Conservation (phyloP, 1,140 invertebrate species). For the Thaumatotibia leucotreta region DNA sequence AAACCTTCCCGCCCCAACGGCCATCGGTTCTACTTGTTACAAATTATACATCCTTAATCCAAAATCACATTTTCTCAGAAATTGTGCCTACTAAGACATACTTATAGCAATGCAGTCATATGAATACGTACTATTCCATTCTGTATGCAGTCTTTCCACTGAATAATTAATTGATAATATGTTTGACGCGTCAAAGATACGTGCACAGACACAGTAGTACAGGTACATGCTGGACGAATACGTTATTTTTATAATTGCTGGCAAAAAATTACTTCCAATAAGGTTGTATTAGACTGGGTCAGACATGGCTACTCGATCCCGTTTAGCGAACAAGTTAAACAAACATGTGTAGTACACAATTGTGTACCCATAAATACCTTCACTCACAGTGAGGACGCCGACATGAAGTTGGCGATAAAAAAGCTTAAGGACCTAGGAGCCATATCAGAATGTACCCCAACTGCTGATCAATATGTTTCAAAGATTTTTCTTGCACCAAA, state of each 20-base stretch:
- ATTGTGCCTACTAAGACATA: too few species aligned
- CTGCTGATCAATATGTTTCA: constrained; percentile 5
- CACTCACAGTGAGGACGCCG: neutral
- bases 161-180: too few species aligned
- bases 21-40: too few species aligned
- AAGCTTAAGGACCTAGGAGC: constrained; percentile 1
- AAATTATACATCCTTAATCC: too few species aligned
- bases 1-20: too few species aligned
- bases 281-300: constrained; percentile 10
- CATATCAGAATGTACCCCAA: neutral
- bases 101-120: too few species aligned
- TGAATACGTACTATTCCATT: too few species aligned
- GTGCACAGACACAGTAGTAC: constrained; percentile 1
- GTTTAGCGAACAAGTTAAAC: neutral
- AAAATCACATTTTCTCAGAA: too few species aligned
- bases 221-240: constrained; percentile 15
- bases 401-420: neutral
- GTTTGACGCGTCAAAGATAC: neutral
- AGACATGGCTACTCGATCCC: too few species aligned
- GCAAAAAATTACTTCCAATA: neutral
- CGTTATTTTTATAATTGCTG: neutral
- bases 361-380: neutral
- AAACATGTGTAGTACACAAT: too few species aligned
- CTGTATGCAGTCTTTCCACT: too few species aligned
- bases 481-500: constrained; percentile 6